Conservation (phyloP, 2,888 invertebrate genomes). For the Parascotia fuliginaria region DNA sequence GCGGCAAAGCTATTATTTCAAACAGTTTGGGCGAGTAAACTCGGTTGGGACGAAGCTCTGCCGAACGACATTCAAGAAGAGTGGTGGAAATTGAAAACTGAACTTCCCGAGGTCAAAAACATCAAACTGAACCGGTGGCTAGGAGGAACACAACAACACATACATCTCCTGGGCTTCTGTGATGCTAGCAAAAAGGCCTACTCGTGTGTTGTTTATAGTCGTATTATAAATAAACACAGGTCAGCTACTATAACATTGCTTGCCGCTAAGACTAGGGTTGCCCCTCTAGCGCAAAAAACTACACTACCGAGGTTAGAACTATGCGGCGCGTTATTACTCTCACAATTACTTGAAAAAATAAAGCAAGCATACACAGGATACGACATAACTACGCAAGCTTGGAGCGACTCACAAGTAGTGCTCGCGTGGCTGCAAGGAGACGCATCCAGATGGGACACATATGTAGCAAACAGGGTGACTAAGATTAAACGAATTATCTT, state of each 20-base stretch:
- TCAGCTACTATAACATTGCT: constrained; percentile 3
- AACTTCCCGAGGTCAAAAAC: not conserved
- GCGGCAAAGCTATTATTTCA: not conserved
- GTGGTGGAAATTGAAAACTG: constrained; percentile 1
- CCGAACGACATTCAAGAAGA: not conserved
- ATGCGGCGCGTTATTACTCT: constrained; percentile 19
- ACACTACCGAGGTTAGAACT: constrained; percentile 33
- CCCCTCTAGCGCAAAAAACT: constrained; percentile 18
- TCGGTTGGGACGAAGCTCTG: not conserved
- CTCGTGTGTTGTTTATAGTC: constrained; percentile 22
- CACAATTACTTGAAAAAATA: constrained; percentile 16
- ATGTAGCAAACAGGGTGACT: constrained; percentile 7
- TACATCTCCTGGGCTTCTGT: constrained; percentile 29
- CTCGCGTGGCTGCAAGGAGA: constrained; percentile 6
- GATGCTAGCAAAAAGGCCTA: too few relatives aligned
- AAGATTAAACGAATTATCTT: constrained; percentile 2
- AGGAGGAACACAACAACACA: not conserved
- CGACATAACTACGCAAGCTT: constrained; percentile 9
- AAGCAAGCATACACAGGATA: not conserved
- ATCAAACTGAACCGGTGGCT: constrained; percentile 2
- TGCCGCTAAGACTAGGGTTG: constrained; percentile 29
- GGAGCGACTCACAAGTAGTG: constrained; percentile 12
- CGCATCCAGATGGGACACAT: constrained; percentile 2
- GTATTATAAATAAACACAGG: not conserved
- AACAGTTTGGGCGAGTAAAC: not conserved